Percentiles rank a stretch among this genome's conserved stretches.
Conservation (phyloP, 2,113 vertebrate species). For the Sardina pilchardus region DNA sequence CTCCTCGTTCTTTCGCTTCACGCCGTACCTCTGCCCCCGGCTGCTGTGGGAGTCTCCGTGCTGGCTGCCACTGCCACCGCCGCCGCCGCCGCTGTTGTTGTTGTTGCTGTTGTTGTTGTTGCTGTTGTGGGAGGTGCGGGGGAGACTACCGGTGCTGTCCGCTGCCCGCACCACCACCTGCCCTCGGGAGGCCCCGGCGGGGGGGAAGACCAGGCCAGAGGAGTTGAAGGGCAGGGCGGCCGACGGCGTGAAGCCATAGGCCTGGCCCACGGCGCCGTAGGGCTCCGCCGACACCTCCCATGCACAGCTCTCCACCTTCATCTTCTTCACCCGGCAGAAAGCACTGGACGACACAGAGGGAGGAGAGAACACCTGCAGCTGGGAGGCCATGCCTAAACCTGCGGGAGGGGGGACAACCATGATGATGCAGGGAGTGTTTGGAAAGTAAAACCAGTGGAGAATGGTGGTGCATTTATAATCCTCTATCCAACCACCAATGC, state of each 20-base stretch:
- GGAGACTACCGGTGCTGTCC: slow-evolving; percentile 87
- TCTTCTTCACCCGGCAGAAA: slow-evolving; percentile 98
- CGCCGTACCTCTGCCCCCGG: slow-evolving; percentile 85
- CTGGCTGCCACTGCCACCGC: slow-evolving; percentile 74
- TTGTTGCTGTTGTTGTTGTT: background rate
- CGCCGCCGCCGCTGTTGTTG: slow-evolving; percentile 46
- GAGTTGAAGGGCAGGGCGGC: slow-evolving; percentile 79
- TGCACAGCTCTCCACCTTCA: slow-evolving; percentile 93
- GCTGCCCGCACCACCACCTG: slow-evolving; percentile 93
- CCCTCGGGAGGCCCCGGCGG: slow-evolving; percentile 81
- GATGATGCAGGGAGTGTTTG: background rate
- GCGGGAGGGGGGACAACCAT: background rate
- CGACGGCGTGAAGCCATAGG: slow-evolving; percentile 80
- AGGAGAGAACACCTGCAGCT: slow-evolving; percentile 97
- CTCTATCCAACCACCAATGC: background rate
- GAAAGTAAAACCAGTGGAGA: background rate
- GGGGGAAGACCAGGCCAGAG: slow-evolving; percentile 83
- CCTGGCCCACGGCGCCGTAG: slow-evolving; percentile 79
- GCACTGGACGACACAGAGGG: slow-evolving; percentile 97
- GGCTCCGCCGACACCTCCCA: slow-evolving; percentile 91
- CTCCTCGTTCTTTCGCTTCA: slow-evolving; percentile 96
- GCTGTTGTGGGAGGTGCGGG: slow-evolving; percentile 51
- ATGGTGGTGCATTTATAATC: background rate
- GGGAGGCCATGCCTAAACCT: slow-evolving; percentile 90
- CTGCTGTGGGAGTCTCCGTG: slow-evolving; percentile 67